Evolutionary conservation across 2,888 invertebrate genomes (phyloP).

Genomic region (Melipona bicolor): DNA sequence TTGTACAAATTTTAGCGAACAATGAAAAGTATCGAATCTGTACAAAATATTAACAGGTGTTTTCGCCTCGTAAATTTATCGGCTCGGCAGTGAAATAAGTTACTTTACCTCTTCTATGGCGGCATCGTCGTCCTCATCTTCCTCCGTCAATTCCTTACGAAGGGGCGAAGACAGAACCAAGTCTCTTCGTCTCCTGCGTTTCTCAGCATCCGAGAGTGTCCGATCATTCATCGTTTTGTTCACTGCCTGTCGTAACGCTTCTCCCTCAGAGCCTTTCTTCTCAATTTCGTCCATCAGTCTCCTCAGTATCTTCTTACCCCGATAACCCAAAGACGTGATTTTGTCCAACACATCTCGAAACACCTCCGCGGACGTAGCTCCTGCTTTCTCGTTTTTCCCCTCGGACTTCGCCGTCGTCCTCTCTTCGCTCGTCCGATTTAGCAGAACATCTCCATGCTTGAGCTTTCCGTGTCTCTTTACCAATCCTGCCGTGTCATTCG

Average conservation of each 20-base stretch:
- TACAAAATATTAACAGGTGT: not conserved
- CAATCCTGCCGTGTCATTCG: not conserved
- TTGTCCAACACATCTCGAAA: conserved; percentile 87
- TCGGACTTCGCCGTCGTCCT: not conserved
- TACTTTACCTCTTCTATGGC: conserved; percentile 87
- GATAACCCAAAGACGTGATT: conserved; percentile 86
- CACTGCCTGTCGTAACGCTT: conserved; percentile 64
- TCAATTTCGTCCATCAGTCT: conserved; percentile 85
- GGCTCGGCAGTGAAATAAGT: not conserved
- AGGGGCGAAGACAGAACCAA: conserved; percentile 85
- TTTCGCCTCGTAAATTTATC: not conserved
- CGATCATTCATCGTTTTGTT: conserved; percentile 85
- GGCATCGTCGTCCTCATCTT: conserved; percentile 87
- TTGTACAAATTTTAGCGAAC: not conserved
- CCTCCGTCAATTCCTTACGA: conserved; percentile 85
- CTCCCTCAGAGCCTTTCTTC: conserved; percentile 60
- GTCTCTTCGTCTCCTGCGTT: conserved; percentile 84
- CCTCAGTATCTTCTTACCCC: conserved; percentile 86
- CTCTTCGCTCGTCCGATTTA: not conserved
- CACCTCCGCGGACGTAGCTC: conserved; percentile 85
- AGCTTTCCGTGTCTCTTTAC: not conserved
- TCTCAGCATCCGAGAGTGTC: conserved; percentile 77
- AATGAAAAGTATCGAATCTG: not conserved
- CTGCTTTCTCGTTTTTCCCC: not conserved
- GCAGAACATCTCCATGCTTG: not conserved